Evolutionary conservation across 2,113 vertebrate genomes (phyloP).

Genomic region (Sturnira hondurensis): DNA sequence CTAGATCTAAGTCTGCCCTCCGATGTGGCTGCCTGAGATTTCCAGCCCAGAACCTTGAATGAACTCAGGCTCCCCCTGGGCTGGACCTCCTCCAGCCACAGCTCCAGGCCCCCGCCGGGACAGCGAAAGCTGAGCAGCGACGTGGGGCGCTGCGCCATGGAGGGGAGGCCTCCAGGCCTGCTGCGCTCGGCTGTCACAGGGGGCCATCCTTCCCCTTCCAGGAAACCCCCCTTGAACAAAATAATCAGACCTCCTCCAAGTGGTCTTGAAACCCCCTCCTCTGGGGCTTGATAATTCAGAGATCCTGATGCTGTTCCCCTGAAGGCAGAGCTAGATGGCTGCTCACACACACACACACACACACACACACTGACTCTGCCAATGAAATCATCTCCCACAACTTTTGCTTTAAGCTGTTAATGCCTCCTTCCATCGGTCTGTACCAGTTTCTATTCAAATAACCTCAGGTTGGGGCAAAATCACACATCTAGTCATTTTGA

Average conservation of each 20-base stretch:
- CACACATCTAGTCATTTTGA: not conserved
- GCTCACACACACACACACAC: no score
- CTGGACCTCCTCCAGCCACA: not conserved
- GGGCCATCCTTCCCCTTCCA: not conserved
- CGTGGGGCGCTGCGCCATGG: rapidly evolving
- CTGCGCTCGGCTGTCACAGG: not conserved
- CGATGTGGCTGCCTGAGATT: no score
- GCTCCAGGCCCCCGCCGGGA: no score
- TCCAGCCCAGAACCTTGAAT: not conserved
- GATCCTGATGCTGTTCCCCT: not conserved
- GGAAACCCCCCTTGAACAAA: not conserved
- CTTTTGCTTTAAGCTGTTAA: not conserved
- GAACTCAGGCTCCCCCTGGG: not conserved
- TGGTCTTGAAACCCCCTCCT: not conserved
- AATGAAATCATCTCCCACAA: rapidly evolving
- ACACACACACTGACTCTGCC: no score
- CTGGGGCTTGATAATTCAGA: not conserved
- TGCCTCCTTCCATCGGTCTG: not conserved
- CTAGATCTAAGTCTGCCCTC: not conserved
- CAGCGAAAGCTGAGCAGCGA: rapidly evolving
- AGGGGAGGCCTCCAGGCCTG: not conserved
- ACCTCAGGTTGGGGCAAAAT: not conserved
- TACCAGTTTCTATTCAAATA: not conserved
- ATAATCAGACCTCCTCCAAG: not conserved
- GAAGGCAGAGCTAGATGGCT: not conserved